A percentile compares a stretch with the other conserved stretches of the same genome.
Evolutionary conservation across 2,113 vertebrate species (phyloP).

Genomic region (Thryonomys swinderianus): DNA sequence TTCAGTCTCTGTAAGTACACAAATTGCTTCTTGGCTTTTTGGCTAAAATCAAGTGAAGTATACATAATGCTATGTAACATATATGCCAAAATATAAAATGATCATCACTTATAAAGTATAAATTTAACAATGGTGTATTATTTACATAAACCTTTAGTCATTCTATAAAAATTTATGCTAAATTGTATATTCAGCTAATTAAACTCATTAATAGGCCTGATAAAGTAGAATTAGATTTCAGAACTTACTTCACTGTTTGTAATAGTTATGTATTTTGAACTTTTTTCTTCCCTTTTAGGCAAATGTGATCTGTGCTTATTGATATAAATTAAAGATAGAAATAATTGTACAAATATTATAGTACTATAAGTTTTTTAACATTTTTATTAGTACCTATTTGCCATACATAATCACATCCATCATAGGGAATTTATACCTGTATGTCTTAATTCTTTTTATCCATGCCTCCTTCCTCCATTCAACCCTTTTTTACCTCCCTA

Average conservation of each 20-base stretch:
- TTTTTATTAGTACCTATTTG: not conserved
- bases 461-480: not conserved
- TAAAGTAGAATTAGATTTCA: conserved; percentile 48
- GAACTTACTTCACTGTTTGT: conserved; percentile 44
- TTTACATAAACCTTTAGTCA: conserved; percentile 22
- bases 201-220: conserved; percentile 44
- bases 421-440: not conserved
- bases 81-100: conserved; percentile 42
- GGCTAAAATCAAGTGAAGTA: too few species aligned
- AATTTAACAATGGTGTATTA: conserved; percentile 36
- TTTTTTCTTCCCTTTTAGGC: conserved; percentile 54
- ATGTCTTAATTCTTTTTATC: not conserved
- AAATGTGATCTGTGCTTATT: conserved; percentile 71
- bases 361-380: conserved; percentile 61
- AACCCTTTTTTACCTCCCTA: not conserved
- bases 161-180: conserved; percentile 34
- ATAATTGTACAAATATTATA: conserved; percentile 71
- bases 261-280: conserved; percentile 50
- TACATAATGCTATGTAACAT: conserved; percentile 23
- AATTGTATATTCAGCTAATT: conserved; percentile 35
- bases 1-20: not conserved
- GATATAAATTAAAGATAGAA: conserved; percentile 71
- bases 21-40: too few species aligned
- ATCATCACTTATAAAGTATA: conserved; percentile 55
- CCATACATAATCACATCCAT: not conserved